phyloP scores from a whole-genome alignment of 2,888 invertebrate genomes.

The Spatulosminthurus flaviceps region DNA sequence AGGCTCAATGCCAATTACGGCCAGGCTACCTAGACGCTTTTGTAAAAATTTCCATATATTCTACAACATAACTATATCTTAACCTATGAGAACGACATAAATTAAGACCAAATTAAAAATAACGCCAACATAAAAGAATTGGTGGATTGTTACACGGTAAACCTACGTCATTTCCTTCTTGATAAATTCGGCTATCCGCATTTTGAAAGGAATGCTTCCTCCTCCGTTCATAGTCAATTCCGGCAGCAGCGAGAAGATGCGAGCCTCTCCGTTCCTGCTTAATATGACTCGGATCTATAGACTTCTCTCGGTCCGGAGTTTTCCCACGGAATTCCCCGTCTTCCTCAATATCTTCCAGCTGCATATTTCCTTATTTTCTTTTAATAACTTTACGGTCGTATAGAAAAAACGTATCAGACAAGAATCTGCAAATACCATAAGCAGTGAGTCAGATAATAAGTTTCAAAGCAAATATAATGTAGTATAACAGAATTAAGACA shows the following conservation, averaged over 20 bases:
- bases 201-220: conserved; percentile 56
- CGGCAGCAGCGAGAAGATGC: conserved; percentile 59
- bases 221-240: conserved; percentile 61
- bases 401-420: background rate
- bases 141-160: background rate
- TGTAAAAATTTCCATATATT: too few species aligned
- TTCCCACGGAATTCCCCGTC: conserved; percentile 35
- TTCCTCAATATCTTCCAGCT: conserved; percentile 48
- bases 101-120: too few species aligned
- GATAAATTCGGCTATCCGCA: conserved; percentile 55
- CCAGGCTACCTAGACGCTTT: too few species aligned
- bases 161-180: conserved; percentile 61
- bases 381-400: background rate
- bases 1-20: too few species aligned
- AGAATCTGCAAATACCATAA: conserved; percentile 2
- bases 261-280: conserved; percentile 43
- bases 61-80: too few species aligned
- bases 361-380: conserved; percentile 27
- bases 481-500: too few species aligned
- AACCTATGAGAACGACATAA: too few species aligned
- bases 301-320: conserved; percentile 21
- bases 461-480: conserved; percentile 4
- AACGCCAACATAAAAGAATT: too few species aligned
- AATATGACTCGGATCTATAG: background rate
- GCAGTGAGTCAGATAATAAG: too few species aligned